phyloP scores from a whole-genome alignment of 1,140 invertebrate genomes.

The Drosophila insularis region DNA sequence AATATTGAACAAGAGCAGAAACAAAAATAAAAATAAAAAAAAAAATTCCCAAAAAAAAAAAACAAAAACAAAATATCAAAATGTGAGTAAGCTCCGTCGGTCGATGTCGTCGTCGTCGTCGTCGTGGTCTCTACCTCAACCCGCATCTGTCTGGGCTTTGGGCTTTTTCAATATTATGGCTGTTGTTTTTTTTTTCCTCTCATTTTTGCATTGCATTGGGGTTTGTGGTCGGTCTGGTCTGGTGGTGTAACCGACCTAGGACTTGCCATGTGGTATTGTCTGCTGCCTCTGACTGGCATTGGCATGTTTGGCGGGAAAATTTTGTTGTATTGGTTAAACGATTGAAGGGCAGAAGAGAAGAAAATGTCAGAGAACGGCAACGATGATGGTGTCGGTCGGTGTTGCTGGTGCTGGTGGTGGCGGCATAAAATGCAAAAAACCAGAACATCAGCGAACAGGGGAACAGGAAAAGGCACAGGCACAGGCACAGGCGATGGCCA shows the following conservation, averaged over 20 bases:
- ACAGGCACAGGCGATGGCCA: slow-evolving; percentile 33
- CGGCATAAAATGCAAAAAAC: slow-evolving; percentile 65
- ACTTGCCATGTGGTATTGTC: slow-evolving; percentile 80
- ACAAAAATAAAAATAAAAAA: slow-evolving; percentile 21
- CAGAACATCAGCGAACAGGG: slow-evolving; percentile 66
- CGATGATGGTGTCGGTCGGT: slow-evolving; percentile 20
- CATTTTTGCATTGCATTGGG: slow-evolving; percentile 22
- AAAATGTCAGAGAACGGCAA: slow-evolving; percentile 16
- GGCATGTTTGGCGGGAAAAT: slow-evolving; percentile 70
- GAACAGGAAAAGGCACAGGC: slow-evolving; percentile 55
- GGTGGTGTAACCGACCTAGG: slow-evolving; percentile 79
- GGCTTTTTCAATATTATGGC: slow-evolving; percentile 1
- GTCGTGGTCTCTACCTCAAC: slow-evolving; percentile 16
- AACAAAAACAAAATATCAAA: slow-evolving; percentile 6
- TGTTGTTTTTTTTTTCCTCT: background rate
- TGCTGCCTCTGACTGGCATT: slow-evolving; percentile 46
- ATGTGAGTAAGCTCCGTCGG: slow-evolving; percentile 21
- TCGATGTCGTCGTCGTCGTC: slow-evolving; percentile 4
- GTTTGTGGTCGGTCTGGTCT: slow-evolving; percentile 27
- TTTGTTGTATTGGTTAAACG: slow-evolving; percentile 22
- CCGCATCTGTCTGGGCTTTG: slow-evolving; percentile 45
- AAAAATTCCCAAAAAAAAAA: slow-evolving; percentile 14
- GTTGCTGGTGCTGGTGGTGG: slow-evolving; percentile 25
- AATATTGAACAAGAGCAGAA: slow-evolving; percentile 53
- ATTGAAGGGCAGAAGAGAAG: background rate